These are phyloP conservation scores for Machimus rusticus DNA, from an alignment of 2,888 invertebrate genomes.

Conservation along the genomic window DNA sequence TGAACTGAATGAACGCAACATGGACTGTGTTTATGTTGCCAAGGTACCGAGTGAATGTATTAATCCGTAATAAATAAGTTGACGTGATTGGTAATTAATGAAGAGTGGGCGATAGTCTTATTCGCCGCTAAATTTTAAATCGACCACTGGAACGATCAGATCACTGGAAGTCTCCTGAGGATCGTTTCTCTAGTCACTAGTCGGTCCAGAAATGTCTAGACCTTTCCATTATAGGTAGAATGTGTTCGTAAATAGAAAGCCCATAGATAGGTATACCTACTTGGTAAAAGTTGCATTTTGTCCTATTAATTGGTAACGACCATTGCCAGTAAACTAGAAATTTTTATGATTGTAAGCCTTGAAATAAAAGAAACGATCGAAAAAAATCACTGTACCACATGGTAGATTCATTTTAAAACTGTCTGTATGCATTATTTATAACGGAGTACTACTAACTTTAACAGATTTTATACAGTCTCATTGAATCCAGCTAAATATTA, in stretches of 20 bases:
- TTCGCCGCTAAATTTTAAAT: background rate
- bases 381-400: background rate
- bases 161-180: background rate
- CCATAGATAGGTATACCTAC: background rate
- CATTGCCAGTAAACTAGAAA: background rate
- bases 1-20: conserved; percentile 31
- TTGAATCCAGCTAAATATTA: too few species aligned
- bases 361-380: background rate
- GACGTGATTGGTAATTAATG: conserved; percentile 44
- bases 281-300: background rate
- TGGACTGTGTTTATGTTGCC: conserved; percentile 25
- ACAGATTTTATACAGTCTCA: too few species aligned
- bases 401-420: background rate
- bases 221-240: background rate
- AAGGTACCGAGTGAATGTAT: conserved; percentile 2
- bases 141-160: background rate
- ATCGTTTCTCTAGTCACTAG: background rate
- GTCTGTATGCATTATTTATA: too few species aligned
- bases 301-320: background rate
- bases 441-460: too few species aligned
- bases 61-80: conserved; percentile 42
- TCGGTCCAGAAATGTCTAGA: background rate
- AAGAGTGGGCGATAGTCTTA: conserved; percentile 40
- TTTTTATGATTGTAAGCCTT: background rate
- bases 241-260: background rate